Evolutionary conservation across 2,797 vertebrate species (phyloP), one percentile per base, ranked within the genome.

Genomic region (Tarsius wallacei): DNA sequence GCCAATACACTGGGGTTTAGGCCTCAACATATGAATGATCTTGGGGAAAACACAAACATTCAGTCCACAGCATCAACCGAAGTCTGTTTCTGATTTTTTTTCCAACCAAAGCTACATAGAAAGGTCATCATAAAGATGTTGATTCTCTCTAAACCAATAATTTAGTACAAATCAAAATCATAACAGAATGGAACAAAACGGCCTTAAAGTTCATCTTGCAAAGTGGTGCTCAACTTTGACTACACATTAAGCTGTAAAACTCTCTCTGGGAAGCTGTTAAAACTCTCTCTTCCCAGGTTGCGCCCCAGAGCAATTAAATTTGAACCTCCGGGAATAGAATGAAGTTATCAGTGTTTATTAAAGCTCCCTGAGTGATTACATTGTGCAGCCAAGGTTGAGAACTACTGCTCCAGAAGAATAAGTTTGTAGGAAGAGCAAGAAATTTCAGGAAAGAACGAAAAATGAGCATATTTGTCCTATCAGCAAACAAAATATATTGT

Each of bases 31-130:
- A 33, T 36, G 53, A 80, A 59, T 28, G 53, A 80, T 49, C 51
- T 61, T 68, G 33, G 31, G 42, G 36, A 7, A 59, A 26, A 17
- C 28, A n/a, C 21, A 80, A n/a, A 36, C 33, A 22, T 33, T 31
- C 31, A 80, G 31, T 61, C 28, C 53, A 28, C 16, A 26, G 11
- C 70, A 24, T 26, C 42, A 76, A 10, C 15, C 26, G 49, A 89
- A 90, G 22, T 61, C 31, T 55, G 6, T 36, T 97, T 91, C 64
- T 87, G 24, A 63, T 93, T 70, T 93, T 42, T 42, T 92, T 87
- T 71, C 81, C 83, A 83, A 73, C 49, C 86, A 85, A 85, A 88
- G 83, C 71, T 53, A 51, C 80, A 86, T 0, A 78, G 82, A 88
- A 80, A 90, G 31, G 26, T 22, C 59, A 42, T 70, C 74, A 90